phyloP scores from a whole-genome alignment of 2,113 vertebrate genomes.

The Vombatus ursinus region DNA sequence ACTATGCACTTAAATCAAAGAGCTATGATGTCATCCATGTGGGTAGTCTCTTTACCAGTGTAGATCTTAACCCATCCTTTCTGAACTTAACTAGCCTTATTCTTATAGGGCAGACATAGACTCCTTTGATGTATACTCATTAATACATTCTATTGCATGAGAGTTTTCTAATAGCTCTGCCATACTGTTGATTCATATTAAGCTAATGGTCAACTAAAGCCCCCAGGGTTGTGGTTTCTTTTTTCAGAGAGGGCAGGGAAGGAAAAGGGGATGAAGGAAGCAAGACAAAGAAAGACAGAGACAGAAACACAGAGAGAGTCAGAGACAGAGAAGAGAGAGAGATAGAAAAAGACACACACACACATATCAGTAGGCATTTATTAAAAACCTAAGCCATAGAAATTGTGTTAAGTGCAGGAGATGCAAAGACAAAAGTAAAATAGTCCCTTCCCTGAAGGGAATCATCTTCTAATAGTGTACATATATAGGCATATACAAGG shows the following conservation, averaged over 20 bases:
- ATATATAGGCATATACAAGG: not conserved
- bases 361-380: not conserved
- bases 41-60: not conserved
- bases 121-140: not conserved
- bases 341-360: not conserved
- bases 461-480: not conserved
- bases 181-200: not conserved
- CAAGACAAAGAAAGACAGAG: not conserved
- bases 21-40: not conserved
- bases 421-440: not conserved
- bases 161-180: not conserved
- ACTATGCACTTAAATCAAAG: not conserved
- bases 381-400: not conserved
- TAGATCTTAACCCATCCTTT: not conserved
- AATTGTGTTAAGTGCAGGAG: not conserved
- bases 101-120: not conserved
- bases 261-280: not conserved
- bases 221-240: not conserved
- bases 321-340: not conserved
- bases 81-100: not conserved
- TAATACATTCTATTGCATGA: not conserved
- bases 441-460: not conserved
- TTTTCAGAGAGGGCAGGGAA: not conserved
- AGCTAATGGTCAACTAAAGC: not conserved
- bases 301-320: no score